Evolutionary conservation across 2,797 vertebrate genomes (phyloP).

Genomic region (Periophthalmus magnuspinnatus): DNA sequence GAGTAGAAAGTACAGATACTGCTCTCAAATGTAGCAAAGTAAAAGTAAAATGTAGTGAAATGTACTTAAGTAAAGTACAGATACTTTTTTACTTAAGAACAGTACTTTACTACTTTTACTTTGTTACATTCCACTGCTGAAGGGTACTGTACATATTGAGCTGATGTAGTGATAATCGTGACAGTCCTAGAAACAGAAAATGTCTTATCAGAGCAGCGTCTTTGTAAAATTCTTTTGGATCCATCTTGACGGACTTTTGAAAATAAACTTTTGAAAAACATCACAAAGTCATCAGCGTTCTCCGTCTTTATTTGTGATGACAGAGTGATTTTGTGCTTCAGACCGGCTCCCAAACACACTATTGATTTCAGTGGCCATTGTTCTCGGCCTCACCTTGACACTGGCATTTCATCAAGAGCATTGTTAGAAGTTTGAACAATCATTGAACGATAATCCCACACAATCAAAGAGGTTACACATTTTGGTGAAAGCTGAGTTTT

Average conservation of each 20-base stretch:
- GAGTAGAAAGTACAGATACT: too few relatives aligned
- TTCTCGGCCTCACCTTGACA: constrained; percentile 6
- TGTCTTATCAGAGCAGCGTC: neutral
- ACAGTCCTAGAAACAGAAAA: too few relatives aligned
- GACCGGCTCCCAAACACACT: constrained; percentile 1
- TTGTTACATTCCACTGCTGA: too few relatives aligned
- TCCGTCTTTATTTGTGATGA: neutral
- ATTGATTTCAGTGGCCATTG: constrained; percentile 6
- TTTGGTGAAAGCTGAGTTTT: neutral
- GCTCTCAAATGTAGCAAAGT: too few relatives aligned
- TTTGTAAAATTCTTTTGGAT: neutral
- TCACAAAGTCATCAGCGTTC: constrained; percentile 1
- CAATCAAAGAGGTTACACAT: neutral
- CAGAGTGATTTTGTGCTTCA: neutral
- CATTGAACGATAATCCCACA: neutral
- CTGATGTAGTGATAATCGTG: too few relatives aligned
- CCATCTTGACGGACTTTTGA: neutral
- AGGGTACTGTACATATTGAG: too few relatives aligned
- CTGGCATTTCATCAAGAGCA: constrained; percentile 3
- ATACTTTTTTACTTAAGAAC: too few relatives aligned
- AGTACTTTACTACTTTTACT: too few relatives aligned
- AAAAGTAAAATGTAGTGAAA: too few relatives aligned
- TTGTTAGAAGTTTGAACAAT: constrained; percentile 1
- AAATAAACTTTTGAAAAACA: neutral
- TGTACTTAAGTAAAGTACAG: too few relatives aligned